Base-by-base conservation (phyloP, 2,888 invertebrate species). In the Elysia crispata region DNA sequence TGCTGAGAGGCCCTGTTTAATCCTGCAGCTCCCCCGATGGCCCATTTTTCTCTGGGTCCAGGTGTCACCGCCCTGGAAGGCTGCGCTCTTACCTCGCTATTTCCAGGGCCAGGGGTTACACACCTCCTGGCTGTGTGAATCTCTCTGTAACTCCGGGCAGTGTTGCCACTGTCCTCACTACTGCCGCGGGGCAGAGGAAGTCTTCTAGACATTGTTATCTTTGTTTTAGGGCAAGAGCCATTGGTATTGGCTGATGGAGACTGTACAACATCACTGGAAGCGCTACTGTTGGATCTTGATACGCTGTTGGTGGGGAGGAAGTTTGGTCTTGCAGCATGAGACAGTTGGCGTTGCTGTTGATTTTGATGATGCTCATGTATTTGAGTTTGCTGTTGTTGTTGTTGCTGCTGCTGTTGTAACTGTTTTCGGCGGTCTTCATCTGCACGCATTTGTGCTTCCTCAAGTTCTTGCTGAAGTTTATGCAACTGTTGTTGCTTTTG, bases 101-200 rank as follows among this genome's bases (percentile, higher is more conserved):
- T 11, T 3, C 41, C 11, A 41, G 87, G 86, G 18, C 86, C 86
- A 0, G 89, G 88, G 0, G 88, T 88, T 30, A 83, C 84, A 49
- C 88, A 85, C n/a, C 87, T 81, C 33, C 86, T 84, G 28, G 85
- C 82, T 30, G 85, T 82, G 78, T 85, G 87, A 30, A 87, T 85
- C 31, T 85, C 84, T 57, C 82, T 85, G 74, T 89, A 89, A 15
- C 86, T 83, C 77, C 83, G 84, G 57, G 82, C 76, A 15, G n/a
- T 5, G 31, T 23, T 57, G 25, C 28, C 49, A 41, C 31, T 50
- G 50, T 31, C 41, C 11, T 41, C 31, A 69, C 25, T 57, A 49
- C 41, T 74, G 69, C 54, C n/a, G 18, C 23, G 13, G n/a, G 60
- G 41, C 30, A 49, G 41, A 49, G 57, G 64, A 25, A 33, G 64